phyloP scores from a whole-genome alignment of 2,797 vertebrate species.

The Ficedula albicollis region DNA sequence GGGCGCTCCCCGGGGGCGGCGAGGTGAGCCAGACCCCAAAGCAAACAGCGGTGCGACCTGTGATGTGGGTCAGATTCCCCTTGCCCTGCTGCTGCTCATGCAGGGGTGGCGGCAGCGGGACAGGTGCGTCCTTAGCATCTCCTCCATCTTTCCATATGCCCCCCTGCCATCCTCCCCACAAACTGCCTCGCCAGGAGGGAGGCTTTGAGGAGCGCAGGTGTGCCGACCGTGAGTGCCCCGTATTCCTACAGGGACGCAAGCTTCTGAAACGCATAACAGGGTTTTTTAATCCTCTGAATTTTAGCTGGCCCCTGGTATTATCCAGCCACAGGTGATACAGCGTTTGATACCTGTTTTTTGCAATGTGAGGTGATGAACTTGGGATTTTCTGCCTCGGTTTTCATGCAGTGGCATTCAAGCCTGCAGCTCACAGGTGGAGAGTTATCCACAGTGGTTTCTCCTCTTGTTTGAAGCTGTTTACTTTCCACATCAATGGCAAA shows the following conservation, averaged over 20 bases:
- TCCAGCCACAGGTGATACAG: no score
- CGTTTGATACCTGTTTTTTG: background rate
- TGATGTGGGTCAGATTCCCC: fast-evolving
- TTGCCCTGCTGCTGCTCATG: background rate
- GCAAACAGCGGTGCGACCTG: background rate
- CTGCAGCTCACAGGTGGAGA: background rate
- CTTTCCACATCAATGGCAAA: slow-evolving; percentile 52
- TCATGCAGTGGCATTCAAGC: background rate
- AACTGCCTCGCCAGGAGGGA: fast-evolving
- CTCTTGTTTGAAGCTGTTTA: slow-evolving; percentile 32
- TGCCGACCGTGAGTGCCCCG: fast-evolving
- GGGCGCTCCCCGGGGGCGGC: background rate
- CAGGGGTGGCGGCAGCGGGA: background rate
- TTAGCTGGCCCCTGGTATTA: background rate
- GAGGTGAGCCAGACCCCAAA: fast-evolving
- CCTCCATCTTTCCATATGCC: no score
- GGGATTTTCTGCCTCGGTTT: background rate
- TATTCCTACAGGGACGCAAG: background rate
- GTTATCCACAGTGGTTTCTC: background rate
- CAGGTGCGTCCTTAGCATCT: background rate
- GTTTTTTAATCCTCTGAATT: background rate
- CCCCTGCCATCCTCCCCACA: background rate
- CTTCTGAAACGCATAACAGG: fast-evolving
- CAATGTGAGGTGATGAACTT: background rate
- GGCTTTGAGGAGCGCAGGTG: background rate